Base-by-base conservation (phyloP, 1,140 invertebrate species). In the Drosophila sturtevanti region DNA sequence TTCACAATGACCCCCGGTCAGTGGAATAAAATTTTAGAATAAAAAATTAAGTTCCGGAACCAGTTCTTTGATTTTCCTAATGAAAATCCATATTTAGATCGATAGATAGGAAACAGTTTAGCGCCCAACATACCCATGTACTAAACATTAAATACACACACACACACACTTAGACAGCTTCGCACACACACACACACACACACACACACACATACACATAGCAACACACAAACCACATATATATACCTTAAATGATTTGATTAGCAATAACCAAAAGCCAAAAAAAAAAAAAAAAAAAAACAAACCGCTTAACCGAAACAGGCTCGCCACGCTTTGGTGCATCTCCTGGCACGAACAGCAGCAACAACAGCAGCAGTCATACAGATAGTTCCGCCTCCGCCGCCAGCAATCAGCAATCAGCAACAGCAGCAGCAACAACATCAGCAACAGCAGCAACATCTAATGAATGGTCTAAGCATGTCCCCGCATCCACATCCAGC, bases 271-370 rank as follows among this genome's bases (percentile, higher is more conserved):
- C 73, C 56, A 55, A 82, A 81, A 59, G 64, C 27, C 52, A 76
- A 22, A 63, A 52, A 34, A 24, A 24, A 66, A 66, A 60, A 77
- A 67, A 56, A 61, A 87, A 75, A 60, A 58, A 76, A 78, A 65
- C 54, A 58, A 78, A 90, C 69, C 81, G 80, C 79, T 91, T 89
- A 89, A 90, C 87, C 85, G 80, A 87, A 77, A 89, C 89, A 91
- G 90, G 90, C 89, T 91, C 90, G 67, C 91, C 90, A 51, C 90
- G 90, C 72, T 89, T 90, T 71, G 89, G 85, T 73, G 81, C 85
- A 61, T 85, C 80, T 56, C 70, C 80, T 68, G 77, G 72, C 68
- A 78, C 72, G 61, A 77, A 68, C 63, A 64, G 58, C 75, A 74
- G 31, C 71, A 78, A 52, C 81, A 77, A 27, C 66, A 69, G 69